Percentiles rank a stretch among this genome's conserved stretches.
phyloP scores from a whole-genome alignment of 2,797 vertebrate species.

The Brachymystax lenok region DNA sequence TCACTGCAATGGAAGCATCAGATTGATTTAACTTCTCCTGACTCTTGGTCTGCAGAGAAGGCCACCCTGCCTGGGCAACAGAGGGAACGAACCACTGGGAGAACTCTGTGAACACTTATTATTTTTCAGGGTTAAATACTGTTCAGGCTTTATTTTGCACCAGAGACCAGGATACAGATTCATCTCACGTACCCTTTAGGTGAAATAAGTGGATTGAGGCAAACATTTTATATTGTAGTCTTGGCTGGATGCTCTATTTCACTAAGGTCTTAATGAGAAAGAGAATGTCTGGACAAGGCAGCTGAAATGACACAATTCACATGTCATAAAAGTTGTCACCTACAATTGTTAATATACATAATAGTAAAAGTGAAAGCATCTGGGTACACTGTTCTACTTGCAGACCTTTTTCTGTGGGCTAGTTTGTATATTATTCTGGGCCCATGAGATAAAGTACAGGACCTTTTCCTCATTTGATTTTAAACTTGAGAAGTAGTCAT shows the following conservation, averaged over 20 bases:
- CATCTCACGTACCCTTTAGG: slow-evolving; percentile 31
- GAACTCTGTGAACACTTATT: slow-evolving; percentile 34
- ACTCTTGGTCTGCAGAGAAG: not conserved
- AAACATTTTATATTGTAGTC: not conserved
- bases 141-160: slow-evolving; percentile 39
- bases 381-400: no score
- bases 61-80: not conserved
- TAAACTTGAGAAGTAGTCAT: not conserved
- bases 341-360: no score
- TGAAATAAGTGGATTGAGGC: not conserved
- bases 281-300: not conserved
- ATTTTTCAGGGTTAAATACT: slow-evolving; percentile 60
- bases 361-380: no score
- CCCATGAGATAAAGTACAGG: not conserved
- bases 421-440: not conserved
- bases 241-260: not conserved
- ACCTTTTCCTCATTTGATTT: not conserved
- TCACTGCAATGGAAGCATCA: slow-evolving; percentile 13
- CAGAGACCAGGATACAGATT: slow-evolving; percentile 38
- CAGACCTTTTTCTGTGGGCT: no score
- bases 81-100: not conserved
- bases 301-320: not conserved
- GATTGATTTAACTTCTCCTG: slow-evolving; percentile 8
- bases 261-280: not conserved
- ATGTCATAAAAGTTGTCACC: no score